Base-by-base conservation (phyloP, 2,797 vertebrate genomes). In the Bovichtus diacanthus region DNA sequence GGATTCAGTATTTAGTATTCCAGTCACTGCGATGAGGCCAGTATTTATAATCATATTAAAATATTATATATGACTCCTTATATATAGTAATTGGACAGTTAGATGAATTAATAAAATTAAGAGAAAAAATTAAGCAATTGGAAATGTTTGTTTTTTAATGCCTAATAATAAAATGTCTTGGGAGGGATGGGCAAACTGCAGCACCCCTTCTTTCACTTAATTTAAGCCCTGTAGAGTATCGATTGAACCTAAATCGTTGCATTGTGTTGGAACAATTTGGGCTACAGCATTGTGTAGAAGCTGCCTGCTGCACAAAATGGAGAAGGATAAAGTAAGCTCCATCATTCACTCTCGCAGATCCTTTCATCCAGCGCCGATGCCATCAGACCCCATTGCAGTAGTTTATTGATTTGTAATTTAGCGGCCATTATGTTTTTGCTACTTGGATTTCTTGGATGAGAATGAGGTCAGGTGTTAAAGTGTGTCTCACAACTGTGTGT, bases 401-500 rank as follows among this genome's bases (percentile, higher is more conserved):
- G 50, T 60, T 72, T 84, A 90, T 90, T 78, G 84, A 91, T 88
- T 90, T 90, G 39, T 85, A 76, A 87, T 92, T 90, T 79, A 75
- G 49, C 1, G 29, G 56, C 69, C 59, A 79, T 87, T 82, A 49
- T 9, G 29, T 59, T 82, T 68, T 66, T 68, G 54, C 72, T 65
- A 4, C 74, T 80, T 60, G 46, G 51, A 68, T 78, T 80, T 78
- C 70, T 73, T 29, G 56, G 70, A 62, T 66, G 75, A 61, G 61
- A 79, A 64, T 46, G 25, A 70, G 70, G 78, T 78, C 70, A 79
- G 49, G 23, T 63, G 78, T 87, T 65, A 80, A 70, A 47, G n/a
- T 70, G 41, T 10, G 25, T 60, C 54, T 50, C 1, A 1, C 47
- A 47, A 75, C 18, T 38, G 66, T 15, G 31, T 70, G 59, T 43